Evolutionary conservation across 2,888 invertebrate genomes (phyloP).

Genomic region (Cyrtodaria siliqua): DNA sequence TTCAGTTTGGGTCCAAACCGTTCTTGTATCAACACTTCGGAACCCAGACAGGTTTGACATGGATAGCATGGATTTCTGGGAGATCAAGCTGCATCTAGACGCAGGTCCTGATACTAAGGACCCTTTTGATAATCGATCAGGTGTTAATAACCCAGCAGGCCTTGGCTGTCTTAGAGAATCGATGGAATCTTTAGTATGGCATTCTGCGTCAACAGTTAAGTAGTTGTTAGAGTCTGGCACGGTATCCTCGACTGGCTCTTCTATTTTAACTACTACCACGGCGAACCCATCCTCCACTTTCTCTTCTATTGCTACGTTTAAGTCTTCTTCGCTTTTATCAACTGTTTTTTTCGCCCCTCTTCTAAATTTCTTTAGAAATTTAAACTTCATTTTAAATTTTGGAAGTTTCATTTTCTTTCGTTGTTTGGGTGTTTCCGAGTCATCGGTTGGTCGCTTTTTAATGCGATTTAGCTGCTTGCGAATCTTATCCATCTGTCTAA

Average conservation of each 20-base stretch:
- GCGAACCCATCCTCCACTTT: conserved; percentile 6
- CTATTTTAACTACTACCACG: conserved; percentile 2
- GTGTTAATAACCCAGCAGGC: conserved; percentile 3
- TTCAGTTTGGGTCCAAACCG: conserved; percentile 62
- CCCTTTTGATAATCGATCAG: conserved; percentile 36
- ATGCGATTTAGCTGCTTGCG: no score
- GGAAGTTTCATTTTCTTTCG: conserved; percentile 6
- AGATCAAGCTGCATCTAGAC: conserved; percentile 34
- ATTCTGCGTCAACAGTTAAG: conserved; percentile 24
- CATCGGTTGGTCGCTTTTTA: no score
- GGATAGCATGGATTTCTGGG: conserved; percentile 35
- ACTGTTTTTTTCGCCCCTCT: conserved; percentile 12
- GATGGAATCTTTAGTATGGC: conserved; percentile 8
- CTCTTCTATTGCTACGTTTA: conserved; percentile 4
- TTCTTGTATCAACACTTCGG: conserved; percentile 30
- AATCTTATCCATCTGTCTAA: no score
- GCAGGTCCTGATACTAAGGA: conserved; percentile 26
- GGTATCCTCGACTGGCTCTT: background rate
- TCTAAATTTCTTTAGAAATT: conserved; percentile 20
- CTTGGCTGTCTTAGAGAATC: background rate
- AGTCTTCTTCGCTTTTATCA: background rate
- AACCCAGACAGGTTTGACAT: conserved; percentile 36
- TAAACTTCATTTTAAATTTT: conserved; percentile 6
- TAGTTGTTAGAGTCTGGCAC: background rate
- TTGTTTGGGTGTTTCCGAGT: background rate